Evolutionary conservation across 2,797 vertebrate genomes (phyloP).

Genomic region (Mareca penelope): DNA sequence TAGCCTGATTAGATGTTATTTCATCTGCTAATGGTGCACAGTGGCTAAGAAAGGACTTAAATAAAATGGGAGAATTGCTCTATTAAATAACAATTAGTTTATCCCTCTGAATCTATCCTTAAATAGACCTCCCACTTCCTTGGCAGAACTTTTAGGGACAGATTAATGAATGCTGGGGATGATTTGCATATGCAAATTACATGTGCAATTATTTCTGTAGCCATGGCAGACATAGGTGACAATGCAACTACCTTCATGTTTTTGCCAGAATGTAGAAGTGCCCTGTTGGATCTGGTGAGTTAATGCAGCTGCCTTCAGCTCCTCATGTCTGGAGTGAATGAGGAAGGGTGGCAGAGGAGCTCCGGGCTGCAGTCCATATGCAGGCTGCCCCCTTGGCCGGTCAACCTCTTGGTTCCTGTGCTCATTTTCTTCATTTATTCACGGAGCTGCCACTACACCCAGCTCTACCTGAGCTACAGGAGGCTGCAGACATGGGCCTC

Average conservation of each 20-base stretch:
- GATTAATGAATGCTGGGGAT: slow-evolving; percentile 27
- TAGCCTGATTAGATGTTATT: slow-evolving; percentile 58
- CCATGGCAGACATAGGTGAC: slow-evolving; percentile 38
- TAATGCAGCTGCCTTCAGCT: not conserved
- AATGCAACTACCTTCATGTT: slow-evolving; percentile 26
- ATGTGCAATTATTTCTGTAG: slow-evolving; percentile 36
- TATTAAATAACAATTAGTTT: slow-evolving; percentile 45
- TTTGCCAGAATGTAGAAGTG: slow-evolving; percentile 56
- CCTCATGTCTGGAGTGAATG: not conserved
- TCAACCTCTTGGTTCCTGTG: not conserved
- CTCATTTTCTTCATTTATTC: not conserved
- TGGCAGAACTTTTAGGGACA: slow-evolving; percentile 57
- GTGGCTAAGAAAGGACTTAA: not conserved
- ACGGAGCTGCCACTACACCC: not conserved
- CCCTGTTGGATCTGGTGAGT: not conserved
- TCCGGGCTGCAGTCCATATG: not conserved
- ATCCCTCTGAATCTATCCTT: slow-evolving; percentile 1
- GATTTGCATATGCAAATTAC: slow-evolving; percentile 57
- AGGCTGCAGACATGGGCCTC: not conserved
- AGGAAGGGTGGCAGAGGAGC: not conserved
- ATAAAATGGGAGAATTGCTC: slow-evolving; percentile 6
- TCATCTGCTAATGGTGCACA: slow-evolving; percentile 65
- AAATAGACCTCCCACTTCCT: slow-evolving; percentile 24
- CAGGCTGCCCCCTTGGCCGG: not conserved
- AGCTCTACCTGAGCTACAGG: not conserved